Evolutionary conservation across 2,888 invertebrate species (phyloP).

Genomic region (Pseudococcus longispinus): DNA sequence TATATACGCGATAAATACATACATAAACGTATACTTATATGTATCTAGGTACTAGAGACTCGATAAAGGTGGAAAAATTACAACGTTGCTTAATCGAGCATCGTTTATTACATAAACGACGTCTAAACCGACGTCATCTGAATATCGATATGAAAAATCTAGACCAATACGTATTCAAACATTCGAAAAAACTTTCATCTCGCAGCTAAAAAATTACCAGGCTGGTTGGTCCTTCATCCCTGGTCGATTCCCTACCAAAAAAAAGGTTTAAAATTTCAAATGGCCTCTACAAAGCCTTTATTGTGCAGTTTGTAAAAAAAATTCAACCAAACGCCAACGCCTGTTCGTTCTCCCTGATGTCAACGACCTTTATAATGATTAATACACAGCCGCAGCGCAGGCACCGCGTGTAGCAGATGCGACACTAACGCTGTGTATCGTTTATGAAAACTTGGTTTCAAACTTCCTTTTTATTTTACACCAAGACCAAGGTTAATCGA

Average conservation of each 20-base stretch:
- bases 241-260: not conserved
- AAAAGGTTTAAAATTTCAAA: not conserved
- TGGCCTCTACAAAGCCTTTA: not conserved
- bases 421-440: not conserved
- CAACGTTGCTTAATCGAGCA: not conserved
- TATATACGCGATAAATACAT: not conserved
- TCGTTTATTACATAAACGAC: not conserved
- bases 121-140: not conserved
- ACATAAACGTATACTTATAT: not conserved
- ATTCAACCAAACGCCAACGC: not conserved
- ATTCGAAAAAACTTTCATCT: too few species aligned
- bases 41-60: too few species aligned
- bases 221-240: not conserved
- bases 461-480: constrained; percentile 10
- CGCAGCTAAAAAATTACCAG: not conserved
- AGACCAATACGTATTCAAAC: too few species aligned
- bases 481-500: not conserved
- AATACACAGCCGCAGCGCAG: not conserved
- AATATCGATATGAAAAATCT: not conserved
- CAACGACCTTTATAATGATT: not conserved
- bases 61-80: not conserved
- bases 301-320: not conserved
- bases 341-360: not conserved
- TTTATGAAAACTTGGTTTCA: not conserved
- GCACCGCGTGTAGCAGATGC: not conserved